Conservation (phyloP, 2,113 vertebrate species). For the Leucopternis melanops region DNA sequence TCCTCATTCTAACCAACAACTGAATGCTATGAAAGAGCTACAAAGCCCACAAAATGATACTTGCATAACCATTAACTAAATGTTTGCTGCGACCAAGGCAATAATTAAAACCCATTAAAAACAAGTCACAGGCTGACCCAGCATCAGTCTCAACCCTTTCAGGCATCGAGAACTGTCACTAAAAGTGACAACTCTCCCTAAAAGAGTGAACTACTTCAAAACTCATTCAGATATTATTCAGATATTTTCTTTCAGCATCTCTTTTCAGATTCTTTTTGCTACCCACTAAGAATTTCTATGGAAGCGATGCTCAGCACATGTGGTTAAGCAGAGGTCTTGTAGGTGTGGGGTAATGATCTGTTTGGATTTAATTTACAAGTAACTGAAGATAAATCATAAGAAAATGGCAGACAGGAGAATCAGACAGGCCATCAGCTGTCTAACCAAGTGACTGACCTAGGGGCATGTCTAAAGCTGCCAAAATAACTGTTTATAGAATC, state of each 20-base stretch:
- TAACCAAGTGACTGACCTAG: conserved; percentile 19
- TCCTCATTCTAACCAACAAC: background rate
- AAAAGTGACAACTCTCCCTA: conserved; percentile 43
- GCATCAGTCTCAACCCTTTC: background rate
- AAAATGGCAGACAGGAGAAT: conserved; percentile 3
- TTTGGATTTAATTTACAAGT: conserved; percentile 16
- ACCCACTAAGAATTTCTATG: background rate
- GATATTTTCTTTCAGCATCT: background rate
- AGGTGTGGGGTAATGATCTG: background rate
- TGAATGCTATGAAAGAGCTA: background rate
- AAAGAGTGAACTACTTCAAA: background rate
- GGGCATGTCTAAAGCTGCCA: conserved; percentile 36
- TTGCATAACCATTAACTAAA: background rate
- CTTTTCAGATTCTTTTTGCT: background rate
- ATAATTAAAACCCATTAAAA: conserved; percentile 32
- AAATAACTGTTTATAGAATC: conserved; percentile 22
- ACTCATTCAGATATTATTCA: background rate
- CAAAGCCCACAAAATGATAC: background rate
- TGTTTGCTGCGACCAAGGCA: background rate
- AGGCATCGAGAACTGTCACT: conserved; percentile 4
- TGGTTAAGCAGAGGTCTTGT: background rate
- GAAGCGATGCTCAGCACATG: background rate
- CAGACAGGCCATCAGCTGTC: background rate
- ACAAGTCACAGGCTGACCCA: conserved; percentile 7
- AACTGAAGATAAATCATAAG: background rate